These are phyloP conservation scores for Phytoseiulus persimilis DNA, from an alignment of 2,888 invertebrate species.

Conservation along the genomic window DNA sequence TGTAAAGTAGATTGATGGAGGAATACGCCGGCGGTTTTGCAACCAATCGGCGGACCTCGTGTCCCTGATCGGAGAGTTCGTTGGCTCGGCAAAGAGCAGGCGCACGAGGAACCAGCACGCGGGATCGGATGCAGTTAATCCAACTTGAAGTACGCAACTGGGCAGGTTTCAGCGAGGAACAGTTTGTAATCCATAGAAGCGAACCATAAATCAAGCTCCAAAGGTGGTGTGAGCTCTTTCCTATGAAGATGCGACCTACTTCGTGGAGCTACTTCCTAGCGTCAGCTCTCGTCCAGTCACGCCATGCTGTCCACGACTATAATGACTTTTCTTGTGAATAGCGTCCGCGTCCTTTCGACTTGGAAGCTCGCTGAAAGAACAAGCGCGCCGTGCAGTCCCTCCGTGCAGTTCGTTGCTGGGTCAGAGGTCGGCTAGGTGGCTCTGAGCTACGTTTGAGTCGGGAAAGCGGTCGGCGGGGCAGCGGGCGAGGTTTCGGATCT, in stretches of 20 bases:
- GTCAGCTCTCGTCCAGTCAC: not conserved
- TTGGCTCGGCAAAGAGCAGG: not conserved
- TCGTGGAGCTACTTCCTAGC: not conserved
- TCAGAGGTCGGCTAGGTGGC: no score
- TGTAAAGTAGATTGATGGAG: not conserved
- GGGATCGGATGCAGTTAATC: not conserved
- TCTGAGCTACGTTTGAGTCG: no score
- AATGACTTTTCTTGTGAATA: not conserved
- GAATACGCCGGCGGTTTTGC: not conserved
- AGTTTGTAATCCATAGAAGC: no score
- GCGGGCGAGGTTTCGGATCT: no score
- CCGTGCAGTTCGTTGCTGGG: not conserved
- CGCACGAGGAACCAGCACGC: not conserved
- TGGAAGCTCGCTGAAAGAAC: not conserved
- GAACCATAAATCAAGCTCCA: not conserved
- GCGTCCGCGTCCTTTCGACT: not conserved
- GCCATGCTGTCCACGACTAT: not conserved
- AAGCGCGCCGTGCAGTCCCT: not conserved
- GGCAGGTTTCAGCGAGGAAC: no score
- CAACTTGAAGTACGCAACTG: no score
- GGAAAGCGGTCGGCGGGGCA: no score
- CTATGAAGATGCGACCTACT: not conserved
- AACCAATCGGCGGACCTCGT: not conserved
- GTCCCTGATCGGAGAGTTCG: not conserved
- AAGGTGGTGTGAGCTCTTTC: not conserved